Conservation (phyloP, 2,113 vertebrate species). For the Micronycteris hirsuta region DNA sequence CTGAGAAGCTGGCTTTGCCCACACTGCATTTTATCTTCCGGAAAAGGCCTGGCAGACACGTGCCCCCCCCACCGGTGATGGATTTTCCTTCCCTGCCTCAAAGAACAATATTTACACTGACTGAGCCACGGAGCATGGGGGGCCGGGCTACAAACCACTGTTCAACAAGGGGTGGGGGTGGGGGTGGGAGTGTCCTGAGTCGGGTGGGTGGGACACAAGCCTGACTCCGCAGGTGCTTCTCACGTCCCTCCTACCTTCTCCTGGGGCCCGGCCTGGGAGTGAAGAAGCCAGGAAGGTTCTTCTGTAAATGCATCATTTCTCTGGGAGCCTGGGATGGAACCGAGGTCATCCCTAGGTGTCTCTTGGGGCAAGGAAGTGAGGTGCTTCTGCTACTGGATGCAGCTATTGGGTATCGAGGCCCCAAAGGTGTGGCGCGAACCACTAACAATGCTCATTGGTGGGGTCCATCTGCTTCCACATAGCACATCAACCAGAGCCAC, state of each 20-base stretch:
- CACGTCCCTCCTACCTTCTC: background rate
- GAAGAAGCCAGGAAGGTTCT: background rate
- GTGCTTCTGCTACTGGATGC: background rate
- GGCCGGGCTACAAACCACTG: background rate
- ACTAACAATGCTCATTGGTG: fast-evolving
- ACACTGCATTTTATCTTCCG: background rate
- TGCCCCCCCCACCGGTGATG: background rate
- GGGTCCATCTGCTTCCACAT: background rate
- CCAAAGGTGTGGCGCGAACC: fast-evolving
- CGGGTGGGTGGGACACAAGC: too few species aligned
- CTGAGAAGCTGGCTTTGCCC: background rate
- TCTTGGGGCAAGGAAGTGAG: background rate
- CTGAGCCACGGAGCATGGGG: fast-evolving
- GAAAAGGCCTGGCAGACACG: background rate
- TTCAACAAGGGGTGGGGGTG: fast-evolving
- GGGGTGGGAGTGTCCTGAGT: background rate
- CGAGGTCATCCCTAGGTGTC: background rate
- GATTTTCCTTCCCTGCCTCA: background rate
- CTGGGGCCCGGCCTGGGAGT: background rate
- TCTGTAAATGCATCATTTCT: background rate
- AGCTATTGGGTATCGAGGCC: fast-evolving
- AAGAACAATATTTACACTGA: background rate
- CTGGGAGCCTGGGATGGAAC: background rate
- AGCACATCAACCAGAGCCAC: background rate
- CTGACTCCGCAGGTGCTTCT: background rate